Evolutionary conservation across 2,888 invertebrate genomes (phyloP).

Genomic region (Cancer borealis): DNA sequence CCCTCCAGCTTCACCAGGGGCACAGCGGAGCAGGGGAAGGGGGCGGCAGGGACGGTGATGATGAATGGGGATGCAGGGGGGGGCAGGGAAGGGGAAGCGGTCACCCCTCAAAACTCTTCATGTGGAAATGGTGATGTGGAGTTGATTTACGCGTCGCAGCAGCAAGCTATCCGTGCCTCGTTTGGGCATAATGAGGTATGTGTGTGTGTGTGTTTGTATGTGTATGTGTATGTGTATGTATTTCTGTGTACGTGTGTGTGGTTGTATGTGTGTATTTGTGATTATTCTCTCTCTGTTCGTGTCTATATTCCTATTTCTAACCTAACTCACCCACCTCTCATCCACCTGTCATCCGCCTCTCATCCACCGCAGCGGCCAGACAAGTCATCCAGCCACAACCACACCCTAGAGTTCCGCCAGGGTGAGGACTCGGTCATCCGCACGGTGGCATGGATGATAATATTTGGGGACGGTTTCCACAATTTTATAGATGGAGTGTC

Average conservation of each 20-base stretch:
- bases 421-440: slow-evolving; percentile 80
- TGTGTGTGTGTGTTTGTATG: background rate
- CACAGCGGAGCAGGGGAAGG: background rate
- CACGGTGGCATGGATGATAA: slow-evolving; percentile 84
- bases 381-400: slow-evolving; percentile 78
- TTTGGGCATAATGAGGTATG: slow-evolving; percentile 80
- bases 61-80: background rate
- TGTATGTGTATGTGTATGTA: too few relatives aligned
- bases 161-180: slow-evolving; percentile 80
- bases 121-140: slow-evolving; percentile 58
- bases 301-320: too few relatives aligned
- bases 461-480: slow-evolving; percentile 84
- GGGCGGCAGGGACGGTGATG: background rate
- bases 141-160: slow-evolving; percentile 79
- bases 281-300: too few relatives aligned
- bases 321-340: slow-evolving; percentile 20
- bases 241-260: too few relatives aligned
- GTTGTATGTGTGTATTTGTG: too few relatives aligned
- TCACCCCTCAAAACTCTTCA: background rate
- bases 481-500: slow-evolving; percentile 85
- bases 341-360: too few relatives aligned
- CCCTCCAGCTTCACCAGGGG: background rate
- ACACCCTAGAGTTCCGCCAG: slow-evolving; percentile 78
- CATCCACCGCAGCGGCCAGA: slow-evolving; percentile 65
- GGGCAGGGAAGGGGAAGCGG: background rate